Conservation (phyloP, 2,113 vertebrate species). For the Ahaetulla prasina region DNA sequence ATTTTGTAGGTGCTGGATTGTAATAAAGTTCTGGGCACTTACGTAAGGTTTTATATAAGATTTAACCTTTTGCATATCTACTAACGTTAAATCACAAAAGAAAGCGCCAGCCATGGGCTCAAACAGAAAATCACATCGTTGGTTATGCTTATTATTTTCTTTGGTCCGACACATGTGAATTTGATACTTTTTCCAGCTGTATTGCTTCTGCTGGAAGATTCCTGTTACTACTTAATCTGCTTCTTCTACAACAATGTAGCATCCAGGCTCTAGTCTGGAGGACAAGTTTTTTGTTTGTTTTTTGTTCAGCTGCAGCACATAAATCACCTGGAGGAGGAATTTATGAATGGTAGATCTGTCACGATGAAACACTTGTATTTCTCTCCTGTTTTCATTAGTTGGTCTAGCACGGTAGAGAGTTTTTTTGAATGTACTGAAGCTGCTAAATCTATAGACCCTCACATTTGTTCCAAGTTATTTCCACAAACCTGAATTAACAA, state of each 20-base stretch:
- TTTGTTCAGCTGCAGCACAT: background rate
- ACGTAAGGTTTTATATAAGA: constrained; percentile 40
- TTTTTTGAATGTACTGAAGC: background rate
- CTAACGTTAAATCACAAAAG: background rate
- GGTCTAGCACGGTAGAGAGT: background rate
- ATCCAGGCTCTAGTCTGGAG: constrained; percentile 7
- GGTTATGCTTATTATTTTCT: background rate
- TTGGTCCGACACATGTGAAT: constrained; percentile 1
- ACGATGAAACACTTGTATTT: background rate
- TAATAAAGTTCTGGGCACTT: constrained; percentile 4
- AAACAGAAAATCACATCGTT: constrained; percentile 1
- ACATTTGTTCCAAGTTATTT: background rate
- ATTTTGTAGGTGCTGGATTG: background rate
- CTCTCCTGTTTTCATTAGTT: background rate
- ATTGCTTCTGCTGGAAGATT: background rate
- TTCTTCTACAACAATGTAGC: constrained; percentile 15
- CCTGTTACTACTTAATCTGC: constrained; percentile 13
- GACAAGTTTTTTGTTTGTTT: constrained; percentile 3
- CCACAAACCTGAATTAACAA: background rate
- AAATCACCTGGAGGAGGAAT: constrained; percentile 15
- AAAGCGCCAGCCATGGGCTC: background rate
- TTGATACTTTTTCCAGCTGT: background rate
- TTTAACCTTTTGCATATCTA: background rate
- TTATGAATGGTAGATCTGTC: constrained; percentile 11
- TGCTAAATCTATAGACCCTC: background rate